phyloP scores from a whole-genome alignment of 2,888 invertebrate species.

The Noctua fimbriata region DNA sequence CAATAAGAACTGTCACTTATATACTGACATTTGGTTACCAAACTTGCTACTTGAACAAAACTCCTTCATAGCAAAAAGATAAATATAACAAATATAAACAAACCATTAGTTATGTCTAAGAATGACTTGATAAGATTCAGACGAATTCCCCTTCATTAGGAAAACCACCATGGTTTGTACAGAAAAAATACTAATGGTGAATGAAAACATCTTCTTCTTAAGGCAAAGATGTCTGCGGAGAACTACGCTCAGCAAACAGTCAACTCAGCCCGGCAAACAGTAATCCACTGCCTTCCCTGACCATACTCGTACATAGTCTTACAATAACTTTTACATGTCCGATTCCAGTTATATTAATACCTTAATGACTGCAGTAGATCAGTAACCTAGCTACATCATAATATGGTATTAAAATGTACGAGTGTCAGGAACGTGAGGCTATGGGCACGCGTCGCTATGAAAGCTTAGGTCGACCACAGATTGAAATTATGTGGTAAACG shows the following conservation, averaged over 20 bases:
- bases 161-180: not conserved
- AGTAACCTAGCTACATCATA: conserved; percentile 11
- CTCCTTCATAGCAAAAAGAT: not conserved
- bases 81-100: not conserved
- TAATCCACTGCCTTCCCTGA: not conserved
- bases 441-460: not conserved
- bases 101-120: not conserved
- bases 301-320: not conserved
- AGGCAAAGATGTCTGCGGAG: too few relatives aligned
- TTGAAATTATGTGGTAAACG: not conserved
- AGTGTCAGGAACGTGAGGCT: not conserved
- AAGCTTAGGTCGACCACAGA: not conserved
- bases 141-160: not conserved
- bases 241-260: too few relatives aligned
- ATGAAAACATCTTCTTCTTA: not conserved
- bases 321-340: not conserved
- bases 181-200: not conserved
- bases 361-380: not conserved
- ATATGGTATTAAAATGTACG: not conserved
- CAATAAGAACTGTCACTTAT: not conserved
- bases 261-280: not conserved
- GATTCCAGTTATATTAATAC: not conserved
- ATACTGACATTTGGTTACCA: not conserved
- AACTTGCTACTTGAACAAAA: not conserved
- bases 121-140: not conserved